Evolutionary conservation across 1,140 invertebrate species (phyloP).

Genomic region (Procambarus virginalis): DNA sequence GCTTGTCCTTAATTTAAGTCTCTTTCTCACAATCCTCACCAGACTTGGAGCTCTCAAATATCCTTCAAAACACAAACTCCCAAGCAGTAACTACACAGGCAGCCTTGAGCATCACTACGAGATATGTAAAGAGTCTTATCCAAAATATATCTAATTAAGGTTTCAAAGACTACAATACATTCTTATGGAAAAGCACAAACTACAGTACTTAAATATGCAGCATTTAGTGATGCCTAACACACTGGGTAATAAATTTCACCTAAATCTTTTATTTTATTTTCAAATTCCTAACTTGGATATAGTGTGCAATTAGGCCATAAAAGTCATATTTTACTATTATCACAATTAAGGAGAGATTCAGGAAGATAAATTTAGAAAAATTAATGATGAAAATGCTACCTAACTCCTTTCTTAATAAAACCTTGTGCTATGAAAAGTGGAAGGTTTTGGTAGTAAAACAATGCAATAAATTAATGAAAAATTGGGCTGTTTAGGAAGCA

Average conservation of each 20-base stretch:
- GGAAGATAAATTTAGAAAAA: not conserved
- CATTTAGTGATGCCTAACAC: not conserved
- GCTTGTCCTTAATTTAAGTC: not conserved
- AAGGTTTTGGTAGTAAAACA: not conserved
- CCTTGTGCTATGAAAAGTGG: not conserved
- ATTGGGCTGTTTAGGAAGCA: not conserved
- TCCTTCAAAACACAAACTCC: not conserved
- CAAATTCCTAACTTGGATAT: not conserved
- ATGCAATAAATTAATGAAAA: not conserved
- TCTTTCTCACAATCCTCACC: not conserved
- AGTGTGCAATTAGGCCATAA: not conserved
- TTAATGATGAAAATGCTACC: not conserved
- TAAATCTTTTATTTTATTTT: too few species aligned
- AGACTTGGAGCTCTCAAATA: not conserved
- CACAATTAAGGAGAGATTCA: not conserved
- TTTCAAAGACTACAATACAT: not conserved
- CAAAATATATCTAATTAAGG: not conserved
- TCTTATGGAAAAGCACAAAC: constrained; percentile 1
- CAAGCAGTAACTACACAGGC: not conserved
- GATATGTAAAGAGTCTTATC: not conserved
- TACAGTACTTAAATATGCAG: not conserved
- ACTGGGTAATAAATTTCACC: not conserved
- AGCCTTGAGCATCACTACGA: constrained; percentile 5
- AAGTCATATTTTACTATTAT: not conserved
- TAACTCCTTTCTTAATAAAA: not conserved